Conservation (phyloP, 2,888 invertebrate species). For the Mythimna loreyi region DNA sequence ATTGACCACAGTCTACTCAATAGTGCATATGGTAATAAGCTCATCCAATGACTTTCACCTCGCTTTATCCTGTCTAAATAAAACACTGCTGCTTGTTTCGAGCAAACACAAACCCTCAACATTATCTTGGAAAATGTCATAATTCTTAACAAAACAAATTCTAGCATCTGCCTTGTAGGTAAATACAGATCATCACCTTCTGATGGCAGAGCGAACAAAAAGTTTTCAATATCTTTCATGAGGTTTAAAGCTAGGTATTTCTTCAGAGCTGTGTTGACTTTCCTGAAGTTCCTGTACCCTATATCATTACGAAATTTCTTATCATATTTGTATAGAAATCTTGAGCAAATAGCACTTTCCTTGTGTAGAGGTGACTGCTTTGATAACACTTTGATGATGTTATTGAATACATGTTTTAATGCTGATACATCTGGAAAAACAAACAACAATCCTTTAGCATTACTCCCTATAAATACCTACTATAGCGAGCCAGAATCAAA, state of each 20-base stretch:
- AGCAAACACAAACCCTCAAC: constrained; percentile 85
- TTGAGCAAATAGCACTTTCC: constrained; percentile 90
- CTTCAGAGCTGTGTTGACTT: constrained; percentile 87
- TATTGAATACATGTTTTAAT: constrained; percentile 73
- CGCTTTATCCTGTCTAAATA: constrained; percentile 88
- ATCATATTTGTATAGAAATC: constrained; percentile 91
- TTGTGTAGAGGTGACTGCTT: constrained; percentile 87
- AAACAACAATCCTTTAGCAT: too few species aligned
- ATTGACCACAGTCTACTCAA: constrained; percentile 90
- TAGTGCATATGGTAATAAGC: constrained; percentile 89
- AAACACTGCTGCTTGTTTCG: constrained; percentile 86
- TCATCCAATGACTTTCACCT: constrained; percentile 91
- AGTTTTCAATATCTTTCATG: constrained; percentile 83
- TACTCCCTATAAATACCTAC: too few species aligned
- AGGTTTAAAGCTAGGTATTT: constrained; percentile 87
- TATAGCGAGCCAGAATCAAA: too few species aligned
- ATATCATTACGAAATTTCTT: constrained; percentile 91
- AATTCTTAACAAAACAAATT: constrained; percentile 89
- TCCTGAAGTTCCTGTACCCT: constrained; percentile 89
- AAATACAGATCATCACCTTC: constrained; percentile 76
- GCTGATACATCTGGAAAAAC: constrained; percentile 80
- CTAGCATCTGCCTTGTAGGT: constrained; percentile 91
- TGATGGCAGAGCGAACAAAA: constrained; percentile 76
- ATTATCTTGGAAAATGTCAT: constrained; percentile 91
- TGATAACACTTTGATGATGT: constrained; percentile 75